Evolutionary conservation across 2,888 invertebrate genomes (phyloP).

Genomic region (Ligdia adustata): DNA sequence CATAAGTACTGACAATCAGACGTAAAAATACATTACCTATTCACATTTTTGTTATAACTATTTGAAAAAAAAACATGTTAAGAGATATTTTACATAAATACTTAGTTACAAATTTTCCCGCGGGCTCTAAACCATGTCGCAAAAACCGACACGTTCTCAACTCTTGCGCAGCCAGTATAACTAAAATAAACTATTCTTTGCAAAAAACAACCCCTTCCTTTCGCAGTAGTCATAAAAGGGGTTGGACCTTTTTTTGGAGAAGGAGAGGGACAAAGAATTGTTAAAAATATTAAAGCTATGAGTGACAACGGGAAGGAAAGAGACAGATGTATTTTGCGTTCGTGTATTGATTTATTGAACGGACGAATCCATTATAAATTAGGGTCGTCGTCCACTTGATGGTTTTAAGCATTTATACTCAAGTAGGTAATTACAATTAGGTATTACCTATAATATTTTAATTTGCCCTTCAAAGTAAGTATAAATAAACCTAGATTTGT

Average conservation of each 20-base stretch:
- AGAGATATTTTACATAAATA: no score
- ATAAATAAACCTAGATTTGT: no score
- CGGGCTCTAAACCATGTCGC: neutral
- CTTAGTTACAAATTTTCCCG: no score
- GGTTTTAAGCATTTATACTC: neutral
- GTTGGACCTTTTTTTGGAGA: conserved; percentile 26
- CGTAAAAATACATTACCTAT: neutral
- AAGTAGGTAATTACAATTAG: no score
- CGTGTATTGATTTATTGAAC: conserved; percentile 22
- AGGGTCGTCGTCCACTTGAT: conserved; percentile 15
- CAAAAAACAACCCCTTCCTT: conserved; percentile 37
- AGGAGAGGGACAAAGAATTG: conserved; percentile 13
- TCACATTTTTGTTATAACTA: neutral
- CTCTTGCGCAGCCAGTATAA: conserved; percentile 33
- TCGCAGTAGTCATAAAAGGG: conserved; percentile 22
- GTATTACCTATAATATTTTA: no score
- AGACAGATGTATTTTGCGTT: conserved; percentile 21
- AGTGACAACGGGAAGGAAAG: conserved; percentile 10
- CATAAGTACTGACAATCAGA: neutral
- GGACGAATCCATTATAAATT: conserved; percentile 6
- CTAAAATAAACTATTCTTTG: conserved; percentile 23
- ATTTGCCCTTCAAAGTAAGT: no score
- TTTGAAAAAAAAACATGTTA: neutral
- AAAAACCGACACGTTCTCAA: conserved; percentile 8
- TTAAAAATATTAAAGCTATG: neutral